Percentiles rank a stretch among this genome's conserved stretches.
These are phyloP conservation scores for Staurois parvus DNA, from an alignment of 2,797 vertebrate species.

Conservation along the genomic window DNA sequence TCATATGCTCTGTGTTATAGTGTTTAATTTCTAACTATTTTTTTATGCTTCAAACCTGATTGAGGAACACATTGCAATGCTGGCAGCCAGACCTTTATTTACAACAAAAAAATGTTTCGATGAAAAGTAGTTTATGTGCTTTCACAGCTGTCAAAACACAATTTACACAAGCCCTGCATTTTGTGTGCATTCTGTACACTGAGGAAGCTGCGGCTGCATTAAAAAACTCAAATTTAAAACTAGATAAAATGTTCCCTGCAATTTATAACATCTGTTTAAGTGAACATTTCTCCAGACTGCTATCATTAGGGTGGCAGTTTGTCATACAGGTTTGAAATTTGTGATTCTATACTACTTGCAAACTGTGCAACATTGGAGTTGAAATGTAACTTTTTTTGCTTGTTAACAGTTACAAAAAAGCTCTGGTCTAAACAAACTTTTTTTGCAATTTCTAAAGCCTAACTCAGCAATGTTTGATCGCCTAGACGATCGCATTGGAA, in stretches of 20 bases:
- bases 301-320: neutral
- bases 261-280: conserved; percentile 49
- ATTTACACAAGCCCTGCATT: conserved; percentile 47
- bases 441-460: no score
- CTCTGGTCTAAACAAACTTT: no score
- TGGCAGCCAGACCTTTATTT: conserved; percentile 36
- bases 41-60: conserved; percentile 53
- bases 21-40: conserved; percentile 59
- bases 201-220: neutral
- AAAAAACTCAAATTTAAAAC: conserved; percentile 28
- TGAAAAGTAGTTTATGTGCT: conserved; percentile 35
- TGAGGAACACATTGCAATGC: conserved; percentile 31
- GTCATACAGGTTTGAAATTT: conserved; percentile 19
- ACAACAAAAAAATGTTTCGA: conserved; percentile 22
- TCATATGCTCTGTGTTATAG: conserved; percentile 63
- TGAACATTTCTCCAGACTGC: conserved; percentile 20
- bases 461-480: no score
- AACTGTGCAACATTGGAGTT: neutral
- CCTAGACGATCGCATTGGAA: no score
- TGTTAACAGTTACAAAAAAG: no score
- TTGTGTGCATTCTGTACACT: conserved; percentile 17
- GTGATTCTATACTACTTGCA: neutral
- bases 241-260: neutral
- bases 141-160: conserved; percentile 52
- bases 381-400: neutral